A percentile compares a stretch with the other conserved stretches of the same genome.
Conservation (phyloP, 2,888 invertebrate species). For the Drosophila monieri region DNA sequence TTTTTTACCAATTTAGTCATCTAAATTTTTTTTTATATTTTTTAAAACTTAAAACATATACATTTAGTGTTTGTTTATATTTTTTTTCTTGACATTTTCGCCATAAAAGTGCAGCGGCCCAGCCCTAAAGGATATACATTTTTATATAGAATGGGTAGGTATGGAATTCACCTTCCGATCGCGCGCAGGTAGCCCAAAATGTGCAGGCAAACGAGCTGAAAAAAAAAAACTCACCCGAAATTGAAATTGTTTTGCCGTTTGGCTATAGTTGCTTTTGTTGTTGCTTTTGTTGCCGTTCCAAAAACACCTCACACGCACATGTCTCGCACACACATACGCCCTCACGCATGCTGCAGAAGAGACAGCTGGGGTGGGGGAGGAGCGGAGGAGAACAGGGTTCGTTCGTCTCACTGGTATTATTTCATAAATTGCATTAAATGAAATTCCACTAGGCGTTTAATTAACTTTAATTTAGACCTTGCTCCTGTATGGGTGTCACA, state of each 20-base stretch:
- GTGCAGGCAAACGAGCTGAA: constrained; percentile 37
- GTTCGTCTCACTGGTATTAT: constrained; percentile 55
- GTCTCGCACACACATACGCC: constrained; percentile 43
- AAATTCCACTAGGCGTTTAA: constrained; percentile 64
- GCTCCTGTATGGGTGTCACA: constrained; percentile 68
- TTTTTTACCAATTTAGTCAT: too few relatives aligned
- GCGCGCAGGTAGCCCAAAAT: constrained; percentile 62
- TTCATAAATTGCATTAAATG: constrained; percentile 69
- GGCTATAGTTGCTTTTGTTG: constrained; percentile 17
- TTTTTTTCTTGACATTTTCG: neutral
- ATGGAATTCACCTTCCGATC: constrained; percentile 16
- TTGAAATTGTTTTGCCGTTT: constrained; percentile 50
- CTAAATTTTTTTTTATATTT: too few relatives aligned
- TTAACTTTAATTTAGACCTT: constrained; percentile 72
- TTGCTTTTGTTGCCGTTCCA: constrained; percentile 34
- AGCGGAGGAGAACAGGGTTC: constrained; percentile 10
- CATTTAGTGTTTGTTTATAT: neutral
- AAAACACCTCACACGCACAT: constrained; percentile 71
- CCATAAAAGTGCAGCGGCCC: constrained; percentile 25
- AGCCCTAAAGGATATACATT: constrained; percentile 33
- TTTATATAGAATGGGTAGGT: constrained; percentile 6
- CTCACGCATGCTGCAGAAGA: constrained; percentile 34
- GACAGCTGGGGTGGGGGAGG: constrained; percentile 29
- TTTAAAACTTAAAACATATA: neutral
- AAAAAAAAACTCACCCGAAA: constrained; percentile 66